Conservation (phyloP, 2,113 vertebrate genomes). For the Pimephales promelas region DNA sequence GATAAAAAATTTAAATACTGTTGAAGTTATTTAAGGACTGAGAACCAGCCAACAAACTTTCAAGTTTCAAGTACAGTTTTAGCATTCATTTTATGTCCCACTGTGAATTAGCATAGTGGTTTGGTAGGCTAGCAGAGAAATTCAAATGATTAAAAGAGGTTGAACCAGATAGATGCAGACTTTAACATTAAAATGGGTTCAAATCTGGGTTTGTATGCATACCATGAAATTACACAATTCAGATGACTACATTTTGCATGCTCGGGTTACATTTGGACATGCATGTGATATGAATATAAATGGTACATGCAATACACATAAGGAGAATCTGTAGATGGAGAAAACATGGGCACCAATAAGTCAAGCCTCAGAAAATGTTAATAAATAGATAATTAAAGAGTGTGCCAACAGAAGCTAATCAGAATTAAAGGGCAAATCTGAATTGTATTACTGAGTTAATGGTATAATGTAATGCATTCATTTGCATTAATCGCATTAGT, state of each 20-base stretch:
- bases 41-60: neutral
- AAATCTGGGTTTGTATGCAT: neutral
- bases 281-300: constrained; percentile 25
- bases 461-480: constrained; percentile 1
- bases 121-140: neutral
- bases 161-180: neutral
- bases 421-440: constrained; percentile 5
- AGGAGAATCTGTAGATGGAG: neutral
- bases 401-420: neutral
- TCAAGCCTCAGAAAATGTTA: neutral
- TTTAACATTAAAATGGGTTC: neutral
- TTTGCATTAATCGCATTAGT: constrained; percentile 6
- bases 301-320: neutral
- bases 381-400: neutral
- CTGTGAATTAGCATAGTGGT: neutral
- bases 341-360: neutral
- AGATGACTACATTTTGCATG: constrained; percentile 18
- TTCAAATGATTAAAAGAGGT: neutral
- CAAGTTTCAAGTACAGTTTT: constrained; percentile 5
- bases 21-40: neutral
- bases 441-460: neutral
- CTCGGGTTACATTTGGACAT: constrained; percentile 19
- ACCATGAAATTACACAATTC: constrained; percentile 12
- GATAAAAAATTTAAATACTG: constrained; percentile 3
- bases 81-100: neutral